Evolutionary conservation across 37 sponge, comb jelly and placozoan species (phyloP), one percentile per base, ranked within the genome.

Genomic region (Petrosia ficiformis): DNA sequence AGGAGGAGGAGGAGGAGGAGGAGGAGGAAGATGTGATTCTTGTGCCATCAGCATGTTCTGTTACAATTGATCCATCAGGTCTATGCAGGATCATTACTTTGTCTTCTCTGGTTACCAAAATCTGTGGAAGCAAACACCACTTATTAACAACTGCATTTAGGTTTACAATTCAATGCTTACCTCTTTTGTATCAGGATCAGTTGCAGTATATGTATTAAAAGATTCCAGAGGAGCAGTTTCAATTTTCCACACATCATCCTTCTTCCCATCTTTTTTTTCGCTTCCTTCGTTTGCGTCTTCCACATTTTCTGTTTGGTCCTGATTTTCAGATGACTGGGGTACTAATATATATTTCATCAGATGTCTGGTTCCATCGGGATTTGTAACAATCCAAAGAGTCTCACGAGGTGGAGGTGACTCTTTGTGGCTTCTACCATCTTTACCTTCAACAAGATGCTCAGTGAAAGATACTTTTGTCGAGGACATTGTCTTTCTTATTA

Each of bases 11-110:
- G 10, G 11, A 2, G 21, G 44, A 29, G 1, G 10, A 31, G 40
- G 72, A 3, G 42, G 77, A 43, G 5, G 41, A 34, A 39, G 92
- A 73, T 3, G 93, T 92, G 44, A 96, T 82, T 31, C 98, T 60
- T 29, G 98, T 94, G 6, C 98, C 95, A 83, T 97, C 95, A 21
- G 89, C 58, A 74, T 87, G 79, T 35, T 97, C 89, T 16, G 92
- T 77, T 29, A 97, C 70, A 3, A 58, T 28, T 19, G 81, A 80
- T 26, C 86, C 85, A 71, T 88, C 81, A 19, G 89, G 90, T 70
- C 73, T 65, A 6, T 56, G 58, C 28, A 94, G 74, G 19, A 91
- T n/a, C n/a, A 73, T 37, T 21, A 89, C 72, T 33, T 75, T 74
- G 68, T 97, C 98, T 68, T 86, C 95, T 31, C 98, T 71, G 0